These are phyloP conservation scores for Rhagoletis zephyria DNA, from an alignment of 1,140 invertebrate genomes.

Conservation along the genomic window DNA sequence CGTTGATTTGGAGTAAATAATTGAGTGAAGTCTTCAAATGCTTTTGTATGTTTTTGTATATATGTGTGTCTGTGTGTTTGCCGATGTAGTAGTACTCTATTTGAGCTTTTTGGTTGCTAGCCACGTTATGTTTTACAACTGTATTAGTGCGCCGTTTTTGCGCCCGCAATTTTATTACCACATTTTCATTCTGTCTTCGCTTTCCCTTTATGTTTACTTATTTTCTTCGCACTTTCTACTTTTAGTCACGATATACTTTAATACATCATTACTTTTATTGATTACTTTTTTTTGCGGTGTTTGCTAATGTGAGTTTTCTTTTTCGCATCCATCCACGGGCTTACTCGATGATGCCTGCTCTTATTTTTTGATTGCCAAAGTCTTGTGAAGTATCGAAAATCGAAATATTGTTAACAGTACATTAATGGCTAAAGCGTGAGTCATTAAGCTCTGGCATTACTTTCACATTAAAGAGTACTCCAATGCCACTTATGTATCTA, in stretches of 20 bases:
- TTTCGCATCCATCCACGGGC: too few relatives aligned
- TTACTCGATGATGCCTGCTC: too few relatives aligned
- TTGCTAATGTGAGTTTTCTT: neutral
- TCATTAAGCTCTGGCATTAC: neutral
- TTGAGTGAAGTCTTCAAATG: neutral
- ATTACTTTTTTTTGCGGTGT: neutral
- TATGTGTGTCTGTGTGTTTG: neutral
- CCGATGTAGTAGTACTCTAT: neutral
- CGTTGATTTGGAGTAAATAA: neutral
- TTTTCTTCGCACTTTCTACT: neutral
- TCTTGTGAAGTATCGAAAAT: neutral
- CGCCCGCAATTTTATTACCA: too few relatives aligned
- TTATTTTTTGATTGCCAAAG: neutral
- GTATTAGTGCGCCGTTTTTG: too few relatives aligned
- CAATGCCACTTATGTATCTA: neutral
- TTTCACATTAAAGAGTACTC: neutral
- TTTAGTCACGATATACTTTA: neutral
- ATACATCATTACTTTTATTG: conserved; percentile 5
- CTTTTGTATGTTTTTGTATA: neutral
- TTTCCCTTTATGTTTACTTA: too few relatives aligned
- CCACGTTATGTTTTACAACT: too few relatives aligned
- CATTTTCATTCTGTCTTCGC: too few relatives aligned
- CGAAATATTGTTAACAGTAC: neutral
- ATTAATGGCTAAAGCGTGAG: conserved; percentile 14
- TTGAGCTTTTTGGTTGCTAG: too few relatives aligned